Conservation (phyloP, 2,888 invertebrate genomes). For the Nesidiocoris tenuis region DNA sequence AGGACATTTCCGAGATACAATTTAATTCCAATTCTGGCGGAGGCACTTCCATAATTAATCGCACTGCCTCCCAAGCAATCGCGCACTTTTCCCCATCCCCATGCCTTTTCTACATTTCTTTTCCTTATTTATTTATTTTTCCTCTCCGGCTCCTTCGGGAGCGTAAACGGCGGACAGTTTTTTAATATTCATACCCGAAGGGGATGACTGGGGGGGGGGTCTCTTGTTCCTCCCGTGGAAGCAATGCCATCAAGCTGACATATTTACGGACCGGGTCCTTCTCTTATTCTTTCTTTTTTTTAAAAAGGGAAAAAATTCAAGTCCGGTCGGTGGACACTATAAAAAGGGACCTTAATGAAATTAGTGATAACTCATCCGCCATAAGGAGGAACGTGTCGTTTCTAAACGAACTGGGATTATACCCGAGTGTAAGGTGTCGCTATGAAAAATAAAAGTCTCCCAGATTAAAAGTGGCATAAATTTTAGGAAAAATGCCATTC, state of each 20-base stretch:
- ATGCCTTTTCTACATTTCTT: background rate
- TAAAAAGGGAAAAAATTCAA: background rate
- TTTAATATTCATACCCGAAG: background rate
- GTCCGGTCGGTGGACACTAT: constrained; percentile 4
- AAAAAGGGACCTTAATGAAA: constrained; percentile 40
- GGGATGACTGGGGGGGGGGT: background rate
- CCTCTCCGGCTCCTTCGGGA: background rate
- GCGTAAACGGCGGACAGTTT: background rate
- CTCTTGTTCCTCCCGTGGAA: background rate
- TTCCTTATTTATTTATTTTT: background rate
- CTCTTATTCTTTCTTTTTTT: background rate
- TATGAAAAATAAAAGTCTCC: background rate
- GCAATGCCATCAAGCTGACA: background rate
- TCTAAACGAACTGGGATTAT: background rate
- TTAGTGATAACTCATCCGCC: constrained; percentile 31
- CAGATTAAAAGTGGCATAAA: background rate
- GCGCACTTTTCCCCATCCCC: background rate
- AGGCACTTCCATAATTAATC: background rate
- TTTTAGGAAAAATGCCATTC: background rate
- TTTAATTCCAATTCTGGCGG: too few species aligned
- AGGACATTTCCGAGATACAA: too few species aligned
- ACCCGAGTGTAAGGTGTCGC: background rate
- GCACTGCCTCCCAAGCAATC: background rate
- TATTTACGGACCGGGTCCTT: background rate
- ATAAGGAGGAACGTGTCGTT: background rate